Conservation (phyloP, 2,113 vertebrate genomes). For the Nothocercus julius region DNA sequence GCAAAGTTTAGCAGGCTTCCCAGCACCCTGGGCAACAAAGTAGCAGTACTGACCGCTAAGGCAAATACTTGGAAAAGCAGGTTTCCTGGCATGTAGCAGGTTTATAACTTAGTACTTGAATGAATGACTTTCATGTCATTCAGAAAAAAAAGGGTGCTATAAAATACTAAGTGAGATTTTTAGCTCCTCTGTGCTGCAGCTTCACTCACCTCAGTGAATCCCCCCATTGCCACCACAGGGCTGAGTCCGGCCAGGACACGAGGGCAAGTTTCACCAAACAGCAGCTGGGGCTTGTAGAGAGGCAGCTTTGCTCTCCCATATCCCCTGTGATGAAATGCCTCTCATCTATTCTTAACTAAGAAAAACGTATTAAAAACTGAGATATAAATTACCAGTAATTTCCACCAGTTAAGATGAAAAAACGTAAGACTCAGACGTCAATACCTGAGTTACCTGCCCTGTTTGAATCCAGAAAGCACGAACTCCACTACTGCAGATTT, state of each 20-base stretch:
- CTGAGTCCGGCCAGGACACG: not conserved
- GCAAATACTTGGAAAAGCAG: not conserved
- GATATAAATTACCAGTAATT: not conserved
- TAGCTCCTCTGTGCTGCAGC: not conserved
- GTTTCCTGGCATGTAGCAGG: not conserved
- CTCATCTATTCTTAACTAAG: not conserved
- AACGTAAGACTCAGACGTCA: not conserved
- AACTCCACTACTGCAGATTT: not conserved
- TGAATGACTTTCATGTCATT: not conserved
- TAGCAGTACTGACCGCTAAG: not conserved
- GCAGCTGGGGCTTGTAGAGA: not conserved
- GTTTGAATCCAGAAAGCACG: not conserved
- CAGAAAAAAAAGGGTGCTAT: accelerated
- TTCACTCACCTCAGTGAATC: not conserved
- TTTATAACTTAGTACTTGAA: not conserved
- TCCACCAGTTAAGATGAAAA: not conserved
- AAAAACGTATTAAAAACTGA: not conserved
- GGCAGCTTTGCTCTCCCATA: not conserved
- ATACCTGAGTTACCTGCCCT: not conserved
- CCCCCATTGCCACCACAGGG: not conserved
- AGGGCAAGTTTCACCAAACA: not conserved
- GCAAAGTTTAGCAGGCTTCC: not conserved
- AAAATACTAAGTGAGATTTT: not conserved
- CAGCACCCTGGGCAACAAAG: not conserved
- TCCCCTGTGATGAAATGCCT: not conserved